phyloP scores from a whole-genome alignment of 2,797 vertebrate genomes.

The Bradypodion pumilum region DNA sequence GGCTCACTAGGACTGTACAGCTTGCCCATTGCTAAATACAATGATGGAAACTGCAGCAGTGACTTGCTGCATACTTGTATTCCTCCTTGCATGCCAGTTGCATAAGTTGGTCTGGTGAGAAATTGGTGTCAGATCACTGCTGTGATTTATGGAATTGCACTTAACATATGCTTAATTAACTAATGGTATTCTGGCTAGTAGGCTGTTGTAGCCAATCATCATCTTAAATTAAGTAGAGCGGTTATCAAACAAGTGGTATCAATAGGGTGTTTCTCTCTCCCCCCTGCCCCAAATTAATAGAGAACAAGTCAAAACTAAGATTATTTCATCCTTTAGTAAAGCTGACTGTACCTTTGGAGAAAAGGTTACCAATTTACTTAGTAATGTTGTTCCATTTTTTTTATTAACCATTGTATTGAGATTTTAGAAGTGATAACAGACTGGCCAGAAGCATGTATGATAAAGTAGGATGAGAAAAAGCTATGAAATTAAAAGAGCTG shows the following conservation, averaged over 20 bases:
- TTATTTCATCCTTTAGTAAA: background rate
- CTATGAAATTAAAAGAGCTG: background rate
- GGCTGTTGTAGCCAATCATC: background rate
- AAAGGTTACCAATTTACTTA: slow-evolving; percentile 21
- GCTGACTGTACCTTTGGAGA: slow-evolving; percentile 21
- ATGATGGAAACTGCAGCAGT: too few species aligned
- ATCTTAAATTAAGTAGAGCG: background rate
- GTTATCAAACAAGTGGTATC: background rate
- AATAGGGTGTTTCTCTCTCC: background rate
- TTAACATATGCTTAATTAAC: too few species aligned
- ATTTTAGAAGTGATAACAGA: background rate
- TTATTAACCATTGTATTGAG: background rate
- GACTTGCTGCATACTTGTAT: too few species aligned
- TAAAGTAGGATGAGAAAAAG: background rate
- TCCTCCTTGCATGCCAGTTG: too few species aligned
- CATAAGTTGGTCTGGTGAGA: too few species aligned
- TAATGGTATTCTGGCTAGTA: background rate
- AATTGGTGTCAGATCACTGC: too few species aligned
- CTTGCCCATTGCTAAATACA: too few species aligned
- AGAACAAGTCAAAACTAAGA: slow-evolving; percentile 9
- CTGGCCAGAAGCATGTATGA: background rate
- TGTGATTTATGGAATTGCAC: too few species aligned
- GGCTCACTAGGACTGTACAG: too few species aligned
- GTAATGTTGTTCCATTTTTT: background rate
- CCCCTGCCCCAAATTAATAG: too few species aligned